Conservation (phyloP, 1,140 invertebrate species). For the Camponotus floridanus region DNA sequence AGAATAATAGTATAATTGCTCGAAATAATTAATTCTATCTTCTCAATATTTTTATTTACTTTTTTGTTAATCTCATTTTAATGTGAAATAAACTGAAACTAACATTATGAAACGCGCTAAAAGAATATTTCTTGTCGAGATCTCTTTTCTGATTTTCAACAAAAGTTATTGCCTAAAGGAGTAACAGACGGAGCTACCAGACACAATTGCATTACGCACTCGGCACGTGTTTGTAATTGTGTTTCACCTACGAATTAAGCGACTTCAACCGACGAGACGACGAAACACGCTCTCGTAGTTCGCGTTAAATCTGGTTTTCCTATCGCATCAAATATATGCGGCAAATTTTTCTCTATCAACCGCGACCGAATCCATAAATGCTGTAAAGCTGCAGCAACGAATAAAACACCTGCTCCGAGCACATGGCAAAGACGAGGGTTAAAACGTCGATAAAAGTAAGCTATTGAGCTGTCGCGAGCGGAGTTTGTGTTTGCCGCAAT, state of each 20-base stretch:
- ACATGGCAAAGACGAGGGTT: constrained; percentile 37
- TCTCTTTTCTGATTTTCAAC: background rate
- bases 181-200: background rate
- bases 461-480: constrained; percentile 3
- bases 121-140: background rate
- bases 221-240: constrained; percentile 44
- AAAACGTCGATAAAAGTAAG: constrained; percentile 65
- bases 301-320: background rate
- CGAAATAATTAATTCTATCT: constrained; percentile 16
- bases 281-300: constrained; percentile 18
- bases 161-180: background rate
- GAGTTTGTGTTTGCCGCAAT: background rate
- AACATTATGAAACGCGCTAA: background rate
- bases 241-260: constrained; percentile 43
- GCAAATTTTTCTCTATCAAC: constrained; percentile 16
- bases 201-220: constrained; percentile 32
- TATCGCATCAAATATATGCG: background rate
- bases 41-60: background rate
- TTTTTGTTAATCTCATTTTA: background rate
- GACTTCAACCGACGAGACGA: background rate
- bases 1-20: background rate
- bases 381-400: constrained; percentile 10
- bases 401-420: constrained; percentile 39
- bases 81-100: background rate
- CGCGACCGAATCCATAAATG: background rate